phyloP scores from a whole-genome alignment of 2,888 invertebrate genomes.

The Ptychoptera contaminata region DNA sequence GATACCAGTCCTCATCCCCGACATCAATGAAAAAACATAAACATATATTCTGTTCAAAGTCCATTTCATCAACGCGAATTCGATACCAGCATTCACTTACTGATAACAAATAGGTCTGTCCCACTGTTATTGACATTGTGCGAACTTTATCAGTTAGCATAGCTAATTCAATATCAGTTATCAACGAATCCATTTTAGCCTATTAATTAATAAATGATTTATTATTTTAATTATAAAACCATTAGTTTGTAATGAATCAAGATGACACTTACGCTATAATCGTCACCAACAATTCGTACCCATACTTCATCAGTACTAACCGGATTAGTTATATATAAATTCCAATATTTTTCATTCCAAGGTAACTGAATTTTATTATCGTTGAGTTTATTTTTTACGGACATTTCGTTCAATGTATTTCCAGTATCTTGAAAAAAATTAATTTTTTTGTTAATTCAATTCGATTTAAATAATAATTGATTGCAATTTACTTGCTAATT shows the following conservation, averaged over 20 bases:
- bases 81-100: constrained; percentile 40
- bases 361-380: constrained; percentile 11
- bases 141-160: constrained; percentile 20
- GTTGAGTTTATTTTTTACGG: neutral
- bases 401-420: constrained; percentile 1
- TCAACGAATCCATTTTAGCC: constrained; percentile 35
- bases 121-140: constrained; percentile 15
- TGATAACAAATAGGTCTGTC: constrained; percentile 26
- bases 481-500: constrained; percentile 6
- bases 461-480: neutral
- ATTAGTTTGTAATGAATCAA: constrained; percentile 1
- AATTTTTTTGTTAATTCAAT: neutral
- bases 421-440: constrained; percentile 15
- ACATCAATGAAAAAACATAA: constrained; percentile 58
- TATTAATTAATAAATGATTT: constrained; percentile 14
- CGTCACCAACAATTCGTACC: constrained; percentile 45
- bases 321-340: constrained; percentile 44
- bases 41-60: constrained; percentile 31
- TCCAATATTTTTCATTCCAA: constrained; percentile 30
- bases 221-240: neutral
- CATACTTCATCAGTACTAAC: constrained; percentile 47
- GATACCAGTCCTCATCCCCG: constrained; percentile 48
- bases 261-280: constrained; percentile 41
- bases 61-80: constrained; percentile 34
- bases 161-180: constrained; percentile 35